Conservation (phyloP, 2,113 vertebrate genomes). For the Rhombomys opimus region DNA sequence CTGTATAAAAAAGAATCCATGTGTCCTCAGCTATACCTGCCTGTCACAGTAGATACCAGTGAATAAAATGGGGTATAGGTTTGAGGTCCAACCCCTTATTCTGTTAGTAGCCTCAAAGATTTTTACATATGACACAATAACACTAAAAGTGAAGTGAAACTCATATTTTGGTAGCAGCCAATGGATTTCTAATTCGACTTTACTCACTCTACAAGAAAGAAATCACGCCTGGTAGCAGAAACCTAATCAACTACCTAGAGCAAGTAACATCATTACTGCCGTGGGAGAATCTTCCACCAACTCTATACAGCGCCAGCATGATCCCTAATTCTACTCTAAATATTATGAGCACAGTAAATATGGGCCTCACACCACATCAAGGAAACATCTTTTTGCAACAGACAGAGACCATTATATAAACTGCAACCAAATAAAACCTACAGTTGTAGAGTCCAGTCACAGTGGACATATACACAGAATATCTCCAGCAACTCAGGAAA, state of each 20-base stretch:
- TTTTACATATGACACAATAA: too few species aligned
- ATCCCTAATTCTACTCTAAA: background rate
- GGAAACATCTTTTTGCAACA: background rate
- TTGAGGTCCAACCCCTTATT: background rate
- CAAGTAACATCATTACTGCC: background rate
- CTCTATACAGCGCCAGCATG: too few species aligned
- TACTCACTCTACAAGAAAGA: background rate
- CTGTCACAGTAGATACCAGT: background rate
- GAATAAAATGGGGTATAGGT: background rate
- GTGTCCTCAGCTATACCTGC: background rate
- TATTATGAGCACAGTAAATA: background rate
- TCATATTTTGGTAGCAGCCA: background rate
- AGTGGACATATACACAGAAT: background rate
- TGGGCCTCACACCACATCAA: background rate
- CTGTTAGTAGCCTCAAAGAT: background rate
- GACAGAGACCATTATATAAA: background rate
- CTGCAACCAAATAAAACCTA: background rate
- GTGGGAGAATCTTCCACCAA: background rate
- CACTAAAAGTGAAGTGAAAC: background rate
- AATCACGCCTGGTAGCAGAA: background rate
- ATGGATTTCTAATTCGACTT: background rate
- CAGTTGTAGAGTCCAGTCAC: background rate
- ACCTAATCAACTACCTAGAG: background rate
- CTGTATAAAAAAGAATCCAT: background rate
- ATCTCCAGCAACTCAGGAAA: background rate